Evolutionary conservation across 2,797 vertebrate genomes (phyloP).

Genomic region (Sandelia bainsii): DNA sequence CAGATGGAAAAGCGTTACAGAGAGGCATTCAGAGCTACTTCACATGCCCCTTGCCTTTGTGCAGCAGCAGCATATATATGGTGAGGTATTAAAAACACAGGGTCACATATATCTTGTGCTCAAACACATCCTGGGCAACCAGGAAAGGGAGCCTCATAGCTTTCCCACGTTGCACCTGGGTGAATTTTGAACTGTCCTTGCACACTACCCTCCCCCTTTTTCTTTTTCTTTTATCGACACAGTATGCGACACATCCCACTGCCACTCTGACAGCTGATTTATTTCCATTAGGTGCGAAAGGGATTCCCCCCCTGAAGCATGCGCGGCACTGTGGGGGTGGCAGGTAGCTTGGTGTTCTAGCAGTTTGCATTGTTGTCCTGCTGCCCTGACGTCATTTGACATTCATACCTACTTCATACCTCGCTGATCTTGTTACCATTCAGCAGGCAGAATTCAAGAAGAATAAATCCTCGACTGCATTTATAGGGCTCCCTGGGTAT

Average conservation of each 20-base stretch:
- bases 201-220: slow-evolving; percentile 37
- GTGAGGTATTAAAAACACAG: slow-evolving; percentile 60
- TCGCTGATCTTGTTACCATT: slow-evolving; percentile 78
- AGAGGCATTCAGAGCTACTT: slow-evolving; percentile 59
- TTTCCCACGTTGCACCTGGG: slow-evolving; percentile 66
- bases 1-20: slow-evolving; percentile 76
- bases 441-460: slow-evolving; percentile 65
- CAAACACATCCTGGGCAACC: slow-evolving; percentile 66
- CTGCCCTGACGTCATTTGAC: slow-evolving; percentile 71
- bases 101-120: slow-evolving; percentile 63
- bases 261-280: slow-evolving; percentile 63
- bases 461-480: slow-evolving; percentile 75
- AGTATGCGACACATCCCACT: slow-evolving; percentile 64
- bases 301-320: slow-evolving; percentile 61
- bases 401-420: slow-evolving; percentile 71
- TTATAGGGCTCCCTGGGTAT: slow-evolving; percentile 76
- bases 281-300: slow-evolving; percentile 59
- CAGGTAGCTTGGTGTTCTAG: slow-evolving; percentile 55
- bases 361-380: slow-evolving; percentile 62
- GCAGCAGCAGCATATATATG: slow-evolving; percentile 52
- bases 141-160: slow-evolving; percentile 53
- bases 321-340: slow-evolving; percentile 30
- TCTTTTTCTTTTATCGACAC: slow-evolving; percentile 8
- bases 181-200: slow-evolving; percentile 36
- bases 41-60: slow-evolving; percentile 57